A percentile compares a stretch with the other conserved stretches of the same genome.
These are phyloP conservation scores for Cyrtorhinus lividipennis DNA, from an alignment of 1,140 invertebrate species.

Conservation along the genomic window DNA sequence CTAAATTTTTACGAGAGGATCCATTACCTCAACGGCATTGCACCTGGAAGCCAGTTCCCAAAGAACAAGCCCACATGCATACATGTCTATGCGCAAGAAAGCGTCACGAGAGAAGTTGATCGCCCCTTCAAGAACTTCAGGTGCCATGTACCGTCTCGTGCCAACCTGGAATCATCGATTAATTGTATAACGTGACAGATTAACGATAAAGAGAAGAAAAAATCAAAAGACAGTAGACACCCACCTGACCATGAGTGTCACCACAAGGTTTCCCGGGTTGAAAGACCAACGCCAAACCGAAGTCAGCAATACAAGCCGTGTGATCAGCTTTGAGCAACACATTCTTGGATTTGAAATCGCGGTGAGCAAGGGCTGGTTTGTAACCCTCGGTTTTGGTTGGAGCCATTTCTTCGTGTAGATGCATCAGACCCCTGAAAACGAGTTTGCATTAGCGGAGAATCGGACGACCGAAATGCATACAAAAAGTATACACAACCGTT, in stretches of 20 bases:
- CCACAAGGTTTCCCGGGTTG: conserved; percentile 70
- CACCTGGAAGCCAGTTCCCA: conserved; percentile 90
- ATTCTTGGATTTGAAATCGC: conserved; percentile 99
- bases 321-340: conserved; percentile 85
- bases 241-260: conserved; percentile 77
- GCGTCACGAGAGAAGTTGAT: conserved; percentile 93
- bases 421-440: conserved; percentile 59
- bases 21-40: conserved; percentile 40
- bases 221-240: too few relatives aligned
- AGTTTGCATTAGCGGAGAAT: too few relatives aligned
- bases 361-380: conserved; percentile 89
- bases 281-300: conserved; percentile 89
- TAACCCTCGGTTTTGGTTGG: conserved; percentile 49
- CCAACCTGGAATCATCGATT: conserved; percentile 57
- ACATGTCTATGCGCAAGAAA: conserved; percentile 95
- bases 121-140: conserved; percentile 93
- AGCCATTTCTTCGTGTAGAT: conserved; percentile 77
- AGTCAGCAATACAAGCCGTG: conserved; percentile 93
- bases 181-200: not conserved
- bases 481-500: too few relatives aligned
- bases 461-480: too few relatives aligned
- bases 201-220: too few relatives aligned
- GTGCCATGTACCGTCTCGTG: conserved; percentile 92
- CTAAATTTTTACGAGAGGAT: not conserved
- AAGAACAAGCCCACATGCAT: conserved; percentile 88